Evolutionary conservation across 2,888 invertebrate genomes (phyloP), one percentile per base, ranked within the genome.

Genomic region (Pristionchus arcanus): DNA sequence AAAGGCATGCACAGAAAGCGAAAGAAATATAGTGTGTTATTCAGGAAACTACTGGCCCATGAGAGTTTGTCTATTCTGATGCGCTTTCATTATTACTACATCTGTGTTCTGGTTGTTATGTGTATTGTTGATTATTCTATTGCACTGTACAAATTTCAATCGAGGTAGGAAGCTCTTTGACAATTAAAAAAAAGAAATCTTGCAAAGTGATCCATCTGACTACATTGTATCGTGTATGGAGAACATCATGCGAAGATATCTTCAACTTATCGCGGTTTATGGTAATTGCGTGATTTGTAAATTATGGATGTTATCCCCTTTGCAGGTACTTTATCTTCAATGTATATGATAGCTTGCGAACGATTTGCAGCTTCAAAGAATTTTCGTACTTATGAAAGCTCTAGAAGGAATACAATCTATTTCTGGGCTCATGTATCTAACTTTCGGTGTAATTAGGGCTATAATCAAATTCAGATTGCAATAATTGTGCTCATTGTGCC

Each of bases 41-140:
- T 21, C 25, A 74, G 74, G 21, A 74, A 37, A 74, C 37, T 21
- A 25, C 37, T 74, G 3, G 74, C 37, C 25, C 74, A 74, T 25
- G 34, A 74, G 31, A 74, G 74, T 37, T 74, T 74, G 25, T 37
- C 34, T 21, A 74, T 37, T 74, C 74, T 74, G 11, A 74, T 74
- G 74, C 37, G 74, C 15, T 74, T 74, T 74, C 74, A 74, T 74
- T 74, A 74, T 37, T 37, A 37, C 37, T 74, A 74, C 74, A 37
- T 74, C 9, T 15, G 1, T 37, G 0, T 34, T 21, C 9, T 37
- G 2, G 37, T 21, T 0, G 9, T 13, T 25, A 15, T 9, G 0
- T 1, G 37, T 7, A 25, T 42, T 4, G 21, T 74, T 21, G 74
- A 74, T 37, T 74, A 37, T 21, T 42, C 74, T 4, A 11, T 74